A percentile compares a stretch with the other conserved stretches of the same genome.
phyloP scores from a whole-genome alignment of 1,140 invertebrate species.

The Platyscapa corneri region DNA sequence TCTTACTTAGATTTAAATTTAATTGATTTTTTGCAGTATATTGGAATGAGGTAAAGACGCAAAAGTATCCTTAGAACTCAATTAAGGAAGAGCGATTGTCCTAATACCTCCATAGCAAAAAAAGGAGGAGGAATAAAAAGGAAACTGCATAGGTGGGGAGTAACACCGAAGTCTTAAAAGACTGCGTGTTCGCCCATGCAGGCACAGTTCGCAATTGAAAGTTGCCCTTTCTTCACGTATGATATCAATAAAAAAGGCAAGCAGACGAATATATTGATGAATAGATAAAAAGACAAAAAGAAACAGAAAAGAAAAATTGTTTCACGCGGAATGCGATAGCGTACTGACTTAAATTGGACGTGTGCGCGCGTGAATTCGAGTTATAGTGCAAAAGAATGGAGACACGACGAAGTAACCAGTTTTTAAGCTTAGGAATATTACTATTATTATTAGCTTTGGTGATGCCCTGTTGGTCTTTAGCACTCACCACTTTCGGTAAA shows the following conservation, averaged over 20 bases:
- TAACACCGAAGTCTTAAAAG: constrained; percentile 47
- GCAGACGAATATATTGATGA: not conserved
- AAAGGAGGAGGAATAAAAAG: constrained; percentile 1
- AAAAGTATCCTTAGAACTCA: not conserved
- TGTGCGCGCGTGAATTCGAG: not conserved
- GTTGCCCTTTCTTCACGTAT: not conserved
- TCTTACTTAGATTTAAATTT: too few relatives aligned
- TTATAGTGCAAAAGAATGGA: not conserved
- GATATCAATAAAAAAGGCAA: not conserved
- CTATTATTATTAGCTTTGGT: constrained; percentile 51
- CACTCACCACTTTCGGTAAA: constrained; percentile 82
- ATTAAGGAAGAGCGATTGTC: not conserved
- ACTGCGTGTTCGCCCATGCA: not conserved
- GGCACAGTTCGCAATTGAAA: constrained; percentile 34
- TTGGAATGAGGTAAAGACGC: not conserved
- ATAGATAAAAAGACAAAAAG: not conserved
- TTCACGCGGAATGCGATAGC: not conserved
- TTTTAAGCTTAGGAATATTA: not conserved
- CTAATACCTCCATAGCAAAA: not conserved
- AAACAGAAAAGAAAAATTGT: not conserved
- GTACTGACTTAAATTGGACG: not conserved
- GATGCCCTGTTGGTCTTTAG: constrained; percentile 74
- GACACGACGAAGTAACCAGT: constrained; percentile 10
- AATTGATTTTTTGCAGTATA: too few relatives aligned
- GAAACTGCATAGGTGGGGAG: not conserved